phyloP scores from a whole-genome alignment of 2,888 invertebrate genomes.

The Drosophila gaucha region DNA sequence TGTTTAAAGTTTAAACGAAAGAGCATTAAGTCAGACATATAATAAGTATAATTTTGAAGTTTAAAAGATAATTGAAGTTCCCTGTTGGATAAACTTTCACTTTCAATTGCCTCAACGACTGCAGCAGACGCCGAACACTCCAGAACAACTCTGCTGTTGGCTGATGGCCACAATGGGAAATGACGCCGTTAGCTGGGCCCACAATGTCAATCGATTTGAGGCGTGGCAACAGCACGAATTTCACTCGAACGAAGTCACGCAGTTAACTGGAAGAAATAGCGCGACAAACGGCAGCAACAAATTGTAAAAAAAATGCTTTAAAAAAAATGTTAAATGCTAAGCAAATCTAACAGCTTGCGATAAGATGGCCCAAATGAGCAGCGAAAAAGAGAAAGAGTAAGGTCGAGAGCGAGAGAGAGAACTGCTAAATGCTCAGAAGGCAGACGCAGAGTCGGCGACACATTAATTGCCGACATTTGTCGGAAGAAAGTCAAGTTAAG shows the following conservation, averaged over 20 bases:
- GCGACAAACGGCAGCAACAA: conserved; percentile 33
- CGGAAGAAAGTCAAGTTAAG: conserved; percentile 65
- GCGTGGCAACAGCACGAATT: conserved; percentile 71
- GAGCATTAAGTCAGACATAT: too few species aligned
- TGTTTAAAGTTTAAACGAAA: too few species aligned
- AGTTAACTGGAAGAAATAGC: conserved; percentile 35
- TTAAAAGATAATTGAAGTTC: conserved; percentile 7
- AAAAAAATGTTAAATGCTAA: conserved; percentile 60
- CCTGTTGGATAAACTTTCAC: conserved; percentile 38
- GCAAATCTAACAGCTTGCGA: conserved; percentile 61
- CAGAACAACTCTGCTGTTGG: conserved; percentile 35
- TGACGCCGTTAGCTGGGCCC: conserved; percentile 39
- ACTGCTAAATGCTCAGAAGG: conserved; percentile 41
- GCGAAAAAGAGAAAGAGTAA: conserved; percentile 7
- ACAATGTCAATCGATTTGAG: conserved; percentile 59
- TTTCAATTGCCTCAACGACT: conserved; percentile 15
- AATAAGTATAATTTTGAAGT: too few species aligned
- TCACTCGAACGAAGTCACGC: conserved; percentile 63
- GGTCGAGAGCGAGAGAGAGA: not conserved
- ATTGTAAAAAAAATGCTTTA: conserved; percentile 1
- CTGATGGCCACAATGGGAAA: conserved; percentile 25
- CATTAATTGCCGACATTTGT: conserved; percentile 71
- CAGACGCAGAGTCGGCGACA: conserved; percentile 55
- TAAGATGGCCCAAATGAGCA: conserved; percentile 68
- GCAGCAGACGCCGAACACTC: conserved; percentile 21